Evolutionary conservation across 1,140 invertebrate genomes (phyloP).

Genomic region (Nephotettix cincticeps): DNA sequence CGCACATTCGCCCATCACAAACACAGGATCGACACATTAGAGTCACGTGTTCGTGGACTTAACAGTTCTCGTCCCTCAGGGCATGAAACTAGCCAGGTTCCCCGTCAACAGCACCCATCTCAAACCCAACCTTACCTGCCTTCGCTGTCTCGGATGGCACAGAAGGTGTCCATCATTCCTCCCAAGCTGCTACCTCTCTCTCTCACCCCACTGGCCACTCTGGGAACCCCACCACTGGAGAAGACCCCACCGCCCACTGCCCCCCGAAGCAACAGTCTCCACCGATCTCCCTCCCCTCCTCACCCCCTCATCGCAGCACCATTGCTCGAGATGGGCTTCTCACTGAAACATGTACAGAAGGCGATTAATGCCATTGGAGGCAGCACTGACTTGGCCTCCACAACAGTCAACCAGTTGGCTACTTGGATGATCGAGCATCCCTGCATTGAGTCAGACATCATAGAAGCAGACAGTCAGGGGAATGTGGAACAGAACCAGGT

Average conservation of each 20-base stretch:
- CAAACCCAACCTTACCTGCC: constrained; percentile 28
- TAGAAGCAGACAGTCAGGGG: too few species aligned
- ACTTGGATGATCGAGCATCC: constrained; percentile 69
- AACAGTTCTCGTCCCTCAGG: not conserved
- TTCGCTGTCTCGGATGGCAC: constrained; percentile 7
- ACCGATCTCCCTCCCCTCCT: constrained; percentile 47
- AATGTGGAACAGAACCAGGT: too few species aligned
- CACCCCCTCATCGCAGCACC: constrained; percentile 55
- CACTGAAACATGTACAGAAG: constrained; percentile 57
- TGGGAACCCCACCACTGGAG: constrained; percentile 24
- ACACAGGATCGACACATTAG: constrained; percentile 38
- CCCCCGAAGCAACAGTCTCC: not conserved
- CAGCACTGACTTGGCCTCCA: constrained; percentile 54
- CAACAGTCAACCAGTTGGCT: constrained; percentile 60
- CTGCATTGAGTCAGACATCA: constrained; percentile 43
- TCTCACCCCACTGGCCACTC: not conserved
- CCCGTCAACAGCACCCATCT: not conserved
- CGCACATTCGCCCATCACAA: constrained; percentile 47
- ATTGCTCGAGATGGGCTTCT: constrained; percentile 65
- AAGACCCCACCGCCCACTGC: constrained; percentile 2
- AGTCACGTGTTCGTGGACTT: constrained; percentile 28
- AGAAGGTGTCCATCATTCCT: constrained; percentile 34
- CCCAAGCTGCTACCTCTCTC: constrained; percentile 9
- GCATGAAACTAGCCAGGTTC: not conserved
- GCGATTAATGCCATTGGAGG: constrained; percentile 56